Evolutionary conservation across 2,113 vertebrate species (phyloP).

Genomic region (Xenus cinereus): DNA sequence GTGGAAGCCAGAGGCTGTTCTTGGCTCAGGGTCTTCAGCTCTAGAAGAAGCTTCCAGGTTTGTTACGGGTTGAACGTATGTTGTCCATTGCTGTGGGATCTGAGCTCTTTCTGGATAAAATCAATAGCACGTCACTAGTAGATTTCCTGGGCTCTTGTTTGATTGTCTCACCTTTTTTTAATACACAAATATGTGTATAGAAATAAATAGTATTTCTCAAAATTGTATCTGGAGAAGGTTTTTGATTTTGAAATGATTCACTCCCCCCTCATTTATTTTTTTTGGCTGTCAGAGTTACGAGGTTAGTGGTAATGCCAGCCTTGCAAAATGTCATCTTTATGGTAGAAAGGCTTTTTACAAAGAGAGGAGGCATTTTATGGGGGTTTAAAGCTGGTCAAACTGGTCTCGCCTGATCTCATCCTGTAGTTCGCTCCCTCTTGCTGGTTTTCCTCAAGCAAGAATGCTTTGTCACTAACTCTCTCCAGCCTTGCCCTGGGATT

Average conservation of each 20-base stretch:
- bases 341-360: neutral
- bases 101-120: neutral
- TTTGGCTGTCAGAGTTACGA: neutral
- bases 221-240: neutral
- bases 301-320: neutral
- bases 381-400: neutral
- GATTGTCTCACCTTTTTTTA: neutral
- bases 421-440: neutral
- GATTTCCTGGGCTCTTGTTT: neutral
- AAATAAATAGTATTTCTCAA: neutral
- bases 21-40: neutral
- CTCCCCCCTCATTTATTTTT: neutral
- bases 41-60: constrained; percentile 7
- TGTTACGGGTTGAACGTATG: neutral
- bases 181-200: neutral
- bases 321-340: neutral
- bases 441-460: constrained; percentile 14
- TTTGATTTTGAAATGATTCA: neutral
- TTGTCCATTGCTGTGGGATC: neutral
- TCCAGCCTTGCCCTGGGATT: constrained; percentile 28
- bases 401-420: neutral
- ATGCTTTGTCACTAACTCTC: constrained; percentile 11
- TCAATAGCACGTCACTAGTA: neutral
- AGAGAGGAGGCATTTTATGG: neutral
- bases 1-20: neutral